These are phyloP conservation scores for Alectoris magna DNA, from an alignment of 2,797 vertebrate genomes.

Conservation along the genomic window DNA sequence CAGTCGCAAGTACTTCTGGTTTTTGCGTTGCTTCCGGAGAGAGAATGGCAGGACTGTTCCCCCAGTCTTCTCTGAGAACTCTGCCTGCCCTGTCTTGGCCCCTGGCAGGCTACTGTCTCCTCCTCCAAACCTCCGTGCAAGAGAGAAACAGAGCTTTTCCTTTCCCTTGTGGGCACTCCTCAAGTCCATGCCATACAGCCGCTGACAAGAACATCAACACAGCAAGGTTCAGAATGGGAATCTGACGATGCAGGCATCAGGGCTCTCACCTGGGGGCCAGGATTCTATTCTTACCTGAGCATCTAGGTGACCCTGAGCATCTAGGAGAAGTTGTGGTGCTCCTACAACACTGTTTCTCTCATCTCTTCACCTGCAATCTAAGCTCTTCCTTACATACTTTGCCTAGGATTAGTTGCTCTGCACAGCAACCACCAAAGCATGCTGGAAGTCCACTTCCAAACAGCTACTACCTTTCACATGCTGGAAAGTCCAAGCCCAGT, in stretches of 20 bases:
- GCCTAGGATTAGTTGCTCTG: not conserved
- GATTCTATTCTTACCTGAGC: not conserved
- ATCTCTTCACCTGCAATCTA: not conserved
- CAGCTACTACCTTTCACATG: not conserved
- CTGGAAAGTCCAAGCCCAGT: not conserved
- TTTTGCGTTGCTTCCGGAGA: slow-evolving; percentile 81
- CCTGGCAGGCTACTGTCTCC: slow-evolving; percentile 75
- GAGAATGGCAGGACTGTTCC: slow-evolving; percentile 81
- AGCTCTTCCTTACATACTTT: not conserved
- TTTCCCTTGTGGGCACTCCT: slow-evolving; percentile 91
- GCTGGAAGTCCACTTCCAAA: not conserved
- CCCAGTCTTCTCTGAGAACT: slow-evolving; percentile 79
- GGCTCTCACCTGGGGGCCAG: not conserved
- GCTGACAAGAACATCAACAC: slow-evolving; percentile 78
- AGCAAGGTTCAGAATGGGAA: slow-evolving; percentile 17
- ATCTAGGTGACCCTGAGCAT: not conserved
- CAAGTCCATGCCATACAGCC: slow-evolving; percentile 95
- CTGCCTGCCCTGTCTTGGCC: slow-evolving; percentile 76
- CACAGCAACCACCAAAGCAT: not conserved
- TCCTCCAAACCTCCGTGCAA: slow-evolving; percentile 86
- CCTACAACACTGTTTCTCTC: not conserved
- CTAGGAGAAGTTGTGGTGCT: not conserved
- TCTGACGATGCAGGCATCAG: not conserved
- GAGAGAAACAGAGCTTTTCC: slow-evolving; percentile 92
- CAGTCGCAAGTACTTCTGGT: slow-evolving; percentile 83